phyloP scores from a whole-genome alignment of 2,113 vertebrate genomes.

The Lamprotornis superbus region DNA sequence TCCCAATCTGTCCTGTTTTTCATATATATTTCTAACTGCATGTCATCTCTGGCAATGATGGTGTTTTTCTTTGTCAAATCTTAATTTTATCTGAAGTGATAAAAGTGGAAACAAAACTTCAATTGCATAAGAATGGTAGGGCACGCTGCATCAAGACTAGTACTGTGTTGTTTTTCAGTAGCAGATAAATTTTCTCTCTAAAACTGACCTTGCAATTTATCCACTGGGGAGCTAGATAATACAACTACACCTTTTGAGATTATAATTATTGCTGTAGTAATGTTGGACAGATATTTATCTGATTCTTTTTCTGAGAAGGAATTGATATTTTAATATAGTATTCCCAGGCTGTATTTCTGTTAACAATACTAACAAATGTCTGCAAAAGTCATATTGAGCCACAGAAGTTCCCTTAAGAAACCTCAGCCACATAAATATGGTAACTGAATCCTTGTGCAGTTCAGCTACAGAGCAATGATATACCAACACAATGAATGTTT shows the following conservation, averaged over 20 bases:
- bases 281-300: not conserved
- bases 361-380: not conserved
- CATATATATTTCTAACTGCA: not conserved
- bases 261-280: not conserved
- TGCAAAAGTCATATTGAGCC: not conserved
- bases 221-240: not conserved
- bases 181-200: not conserved
- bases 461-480: not conserved
- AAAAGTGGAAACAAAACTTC: not conserved
- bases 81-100: not conserved
- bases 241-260: not conserved
- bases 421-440: not conserved
- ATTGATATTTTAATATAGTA: not conserved
- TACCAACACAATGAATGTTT: not conserved
- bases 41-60: accelerated
- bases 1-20: not conserved
- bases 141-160: not conserved
- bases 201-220: not conserved
- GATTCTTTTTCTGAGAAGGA: not conserved
- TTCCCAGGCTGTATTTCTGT: not conserved
- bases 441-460: not conserved
- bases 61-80: not conserved
- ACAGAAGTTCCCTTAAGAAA: not conserved
- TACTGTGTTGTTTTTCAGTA: not conserved
- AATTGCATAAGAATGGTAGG: not conserved